These are phyloP conservation scores for Gallinago media DNA, from an alignment of 2,113 vertebrate genomes.

Conservation along the genomic window DNA sequence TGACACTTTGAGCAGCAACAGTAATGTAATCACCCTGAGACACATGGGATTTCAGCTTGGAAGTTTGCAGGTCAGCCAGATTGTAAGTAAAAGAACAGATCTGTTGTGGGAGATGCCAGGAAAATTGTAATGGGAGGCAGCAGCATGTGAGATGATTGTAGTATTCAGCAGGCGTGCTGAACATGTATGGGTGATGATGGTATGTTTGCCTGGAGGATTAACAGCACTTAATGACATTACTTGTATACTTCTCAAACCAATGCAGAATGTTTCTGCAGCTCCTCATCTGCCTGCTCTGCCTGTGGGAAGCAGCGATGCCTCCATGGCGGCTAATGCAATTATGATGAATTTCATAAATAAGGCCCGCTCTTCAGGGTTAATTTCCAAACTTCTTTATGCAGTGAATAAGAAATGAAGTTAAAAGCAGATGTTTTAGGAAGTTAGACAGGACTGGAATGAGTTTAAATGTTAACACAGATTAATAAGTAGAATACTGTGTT, in stretches of 20 bases:
- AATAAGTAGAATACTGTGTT: slow-evolving; percentile 49
- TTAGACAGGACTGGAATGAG: neutral
- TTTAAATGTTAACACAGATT: slow-evolving; percentile 50
- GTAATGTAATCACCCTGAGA: neutral
- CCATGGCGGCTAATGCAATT: neutral
- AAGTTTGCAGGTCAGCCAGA: neutral
- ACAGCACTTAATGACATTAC: neutral
- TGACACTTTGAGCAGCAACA: neutral
- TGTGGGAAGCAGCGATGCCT: neutral
- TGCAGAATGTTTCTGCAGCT: neutral
- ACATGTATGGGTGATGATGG: neutral
- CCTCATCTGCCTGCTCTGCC: neutral
- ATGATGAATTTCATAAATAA: neutral
- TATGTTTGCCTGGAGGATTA: neutral
- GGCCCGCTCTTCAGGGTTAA: neutral
- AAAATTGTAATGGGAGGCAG: neutral
- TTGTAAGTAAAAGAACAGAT: neutral
- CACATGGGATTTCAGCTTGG: neutral
- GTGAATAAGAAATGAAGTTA: slow-evolving; percentile 31
- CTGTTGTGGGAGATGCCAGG: neutral
- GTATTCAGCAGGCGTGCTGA: neutral
- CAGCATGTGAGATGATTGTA: neutral
- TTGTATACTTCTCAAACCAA: neutral
- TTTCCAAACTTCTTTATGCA: neutral
- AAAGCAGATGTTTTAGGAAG: slow-evolving; percentile 21